A percentile compares a stretch with the other conserved stretches of the same genome.
phyloP scores from a whole-genome alignment of 2,888 invertebrate species.

The Thalpophila matura region DNA sequence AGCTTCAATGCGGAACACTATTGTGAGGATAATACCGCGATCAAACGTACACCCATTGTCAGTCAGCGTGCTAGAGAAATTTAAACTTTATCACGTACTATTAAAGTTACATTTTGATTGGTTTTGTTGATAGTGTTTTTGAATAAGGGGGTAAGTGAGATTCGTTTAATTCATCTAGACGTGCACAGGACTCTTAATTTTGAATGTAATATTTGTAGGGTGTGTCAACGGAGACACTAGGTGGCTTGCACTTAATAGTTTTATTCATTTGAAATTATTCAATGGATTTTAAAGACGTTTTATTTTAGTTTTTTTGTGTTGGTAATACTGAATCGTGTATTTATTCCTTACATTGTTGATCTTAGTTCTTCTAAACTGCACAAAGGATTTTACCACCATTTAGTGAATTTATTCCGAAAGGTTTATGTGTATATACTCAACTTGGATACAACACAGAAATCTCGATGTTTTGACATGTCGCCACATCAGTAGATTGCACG shows the following conservation, averaged over 20 bases:
- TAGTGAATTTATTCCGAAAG: no score
- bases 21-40: constrained; percentile 89
- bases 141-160: constrained; percentile 86
- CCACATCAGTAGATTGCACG: no score
- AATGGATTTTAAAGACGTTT: constrained; percentile 25
- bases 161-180: constrained; percentile 89
- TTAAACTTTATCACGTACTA: constrained; percentile 47
- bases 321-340: no score
- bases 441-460: no score
- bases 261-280: constrained; percentile 39
- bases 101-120: constrained; percentile 65
- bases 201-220: constrained; percentile 74
- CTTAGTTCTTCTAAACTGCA: no score
- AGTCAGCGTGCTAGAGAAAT: constrained; percentile 46
- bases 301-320: neutral
- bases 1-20: constrained; percentile 88
- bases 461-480: no score
- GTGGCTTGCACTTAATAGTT: constrained; percentile 55
- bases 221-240: constrained; percentile 62
- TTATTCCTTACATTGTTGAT: no score
- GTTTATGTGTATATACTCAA: no score
- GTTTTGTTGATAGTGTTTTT: constrained; percentile 46
- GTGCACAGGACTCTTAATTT: constrained; percentile 88
- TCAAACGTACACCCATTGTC: constrained; percentile 87
- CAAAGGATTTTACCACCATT: no score